Evolutionary conservation across 2,113 vertebrate genomes (phyloP).

Genomic region (Gila orcuttii): DNA sequence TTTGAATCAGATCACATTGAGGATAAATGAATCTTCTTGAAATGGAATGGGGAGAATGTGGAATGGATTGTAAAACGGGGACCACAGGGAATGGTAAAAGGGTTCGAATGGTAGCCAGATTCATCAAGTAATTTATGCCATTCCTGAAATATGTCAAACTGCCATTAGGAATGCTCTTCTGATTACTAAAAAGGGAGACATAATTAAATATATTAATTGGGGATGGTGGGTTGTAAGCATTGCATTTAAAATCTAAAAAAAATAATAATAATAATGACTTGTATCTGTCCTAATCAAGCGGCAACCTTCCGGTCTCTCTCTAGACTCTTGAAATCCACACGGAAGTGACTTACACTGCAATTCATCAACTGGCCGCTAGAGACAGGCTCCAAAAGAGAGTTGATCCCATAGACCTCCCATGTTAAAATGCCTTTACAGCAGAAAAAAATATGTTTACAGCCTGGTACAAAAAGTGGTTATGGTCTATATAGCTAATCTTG

Average conservation of each 20-base stretch:
- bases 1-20: conserved; percentile 28
- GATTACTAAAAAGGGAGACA: neutral
- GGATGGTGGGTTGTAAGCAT: neutral
- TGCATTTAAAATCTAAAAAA: neutral
- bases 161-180: conserved; percentile 3
- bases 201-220: neutral
- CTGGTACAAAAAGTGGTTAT: too few species aligned
- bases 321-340: too few species aligned
- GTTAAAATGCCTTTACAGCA: too few species aligned
- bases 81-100: neutral
- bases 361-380: too few species aligned
- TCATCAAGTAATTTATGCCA: conserved; percentile 6
- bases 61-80: neutral
- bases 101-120: neutral
- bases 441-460: too few species aligned
- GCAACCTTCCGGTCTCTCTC: too few species aligned
- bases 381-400: too few species aligned
- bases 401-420: too few species aligned
- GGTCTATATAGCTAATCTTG: too few species aligned
- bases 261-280: neutral
- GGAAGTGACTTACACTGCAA: too few species aligned
- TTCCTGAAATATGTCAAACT: conserved; percentile 30
- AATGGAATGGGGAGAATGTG: conserved; percentile 9
- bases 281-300: neutral
- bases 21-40: conserved; percentile 12